A percentile compares a stretch with the other conserved stretches of the same genome.
Evolutionary conservation across 2,113 vertebrate species (phyloP).

Genomic region (Misgurnus anguillicaudatus): DNA sequence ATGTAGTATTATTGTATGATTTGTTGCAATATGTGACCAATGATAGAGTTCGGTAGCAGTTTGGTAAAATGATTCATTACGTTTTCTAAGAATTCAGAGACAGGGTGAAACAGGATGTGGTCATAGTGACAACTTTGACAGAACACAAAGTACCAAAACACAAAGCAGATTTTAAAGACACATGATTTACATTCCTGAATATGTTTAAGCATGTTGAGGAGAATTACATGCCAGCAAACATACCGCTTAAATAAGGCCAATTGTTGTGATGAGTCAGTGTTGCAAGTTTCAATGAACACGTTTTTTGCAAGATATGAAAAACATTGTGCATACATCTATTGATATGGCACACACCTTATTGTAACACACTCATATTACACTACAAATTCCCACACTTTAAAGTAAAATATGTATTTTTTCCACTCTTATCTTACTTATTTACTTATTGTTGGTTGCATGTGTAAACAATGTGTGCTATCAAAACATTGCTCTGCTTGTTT

Average conservation of each 20-base stretch:
- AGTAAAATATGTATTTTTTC: no score
- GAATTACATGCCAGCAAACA: background rate
- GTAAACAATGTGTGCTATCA: no score
- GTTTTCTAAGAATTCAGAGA: slow-evolving; percentile 22
- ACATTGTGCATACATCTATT: no score
- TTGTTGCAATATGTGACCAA: background rate
- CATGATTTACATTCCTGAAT: background rate
- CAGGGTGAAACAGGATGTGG: slow-evolving; percentile 15
- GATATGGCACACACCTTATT: no score
- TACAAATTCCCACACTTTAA: no score
- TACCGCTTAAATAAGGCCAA: background rate
- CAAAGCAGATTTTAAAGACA: background rate
- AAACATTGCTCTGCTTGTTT: no score
- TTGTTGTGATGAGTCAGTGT: background rate
- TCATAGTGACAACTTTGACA: background rate
- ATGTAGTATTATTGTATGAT: background rate
- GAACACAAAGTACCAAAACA: background rate
- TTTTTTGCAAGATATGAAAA: no score
- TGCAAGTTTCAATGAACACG: no score
- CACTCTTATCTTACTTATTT: no score
- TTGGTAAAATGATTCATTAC: background rate
- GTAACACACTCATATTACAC: no score
- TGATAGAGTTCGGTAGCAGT: no score
- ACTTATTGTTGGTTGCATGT: no score
- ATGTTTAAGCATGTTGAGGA: background rate